Evolutionary conservation across 2,888 invertebrate species (phyloP), one percentile per base, ranked within the genome.

Genomic region (Zaprionus obscuricornis): DNA sequence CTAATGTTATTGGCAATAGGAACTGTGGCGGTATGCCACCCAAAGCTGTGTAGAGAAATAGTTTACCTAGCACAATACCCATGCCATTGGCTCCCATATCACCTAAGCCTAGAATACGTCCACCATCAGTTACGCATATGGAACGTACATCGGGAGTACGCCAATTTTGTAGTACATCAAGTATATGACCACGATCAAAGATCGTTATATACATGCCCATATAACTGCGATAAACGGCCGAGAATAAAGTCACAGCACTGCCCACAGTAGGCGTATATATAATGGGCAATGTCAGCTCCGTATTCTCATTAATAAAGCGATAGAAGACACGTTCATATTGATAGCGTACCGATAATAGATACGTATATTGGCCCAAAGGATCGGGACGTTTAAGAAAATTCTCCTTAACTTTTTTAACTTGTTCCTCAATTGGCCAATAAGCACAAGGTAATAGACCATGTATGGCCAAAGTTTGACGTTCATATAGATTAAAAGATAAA

Each of bases 251-350:
- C 90, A 98, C 98, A 11, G 98, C 98, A 67, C 95, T 92, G 7
- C 98, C 98, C 10, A 98, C 98, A 0, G 97, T 97, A 0, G 98
- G 98, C 0, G 98, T 99, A 91, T 99, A 99, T 16, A 99, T 96
- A 50, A 98, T 92, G 0, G 98, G 98, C 96, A 98, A 96, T 92
- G 97, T 93, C 55, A 95, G 93, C 36, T 95, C 93, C 2, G 97
- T 95, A 88, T 98, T 93, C 77, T 96, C 95, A 13, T 93, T 92
- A 33, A 98, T 90, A 39, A 98, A 93, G 4, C 96, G 93, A 90
- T 96, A 99, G 91, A 98, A 99, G 14, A 99, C 92, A 74, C 95
- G 95, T 90, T 98, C 97, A 88, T 99, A 98, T 69, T 97, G 94
- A 86, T 97, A 97, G 94, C 52, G 39, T 24, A 71, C 20, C 5